A percentile compares a stretch with the other conserved stretches of the same genome.
Conservation (phyloP, 1,140 invertebrate genomes). For the Hypothenemus hampei region DNA sequence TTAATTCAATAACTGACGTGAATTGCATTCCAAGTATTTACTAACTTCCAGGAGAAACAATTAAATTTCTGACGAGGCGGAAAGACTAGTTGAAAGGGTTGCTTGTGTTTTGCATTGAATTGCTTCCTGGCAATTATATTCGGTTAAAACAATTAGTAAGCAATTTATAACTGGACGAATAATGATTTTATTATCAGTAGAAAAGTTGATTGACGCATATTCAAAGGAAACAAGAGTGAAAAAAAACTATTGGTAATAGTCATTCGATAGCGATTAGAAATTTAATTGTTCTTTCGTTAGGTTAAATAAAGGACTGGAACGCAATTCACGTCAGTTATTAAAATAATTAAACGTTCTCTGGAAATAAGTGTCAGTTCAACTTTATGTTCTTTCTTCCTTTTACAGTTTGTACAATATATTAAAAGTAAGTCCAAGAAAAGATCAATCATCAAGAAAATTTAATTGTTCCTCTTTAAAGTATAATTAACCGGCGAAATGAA, state of each 20-base stretch:
- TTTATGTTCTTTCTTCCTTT: too few species aligned
- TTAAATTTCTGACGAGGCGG: conserved; percentile 23
- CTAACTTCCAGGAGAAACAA: conserved; percentile 23
- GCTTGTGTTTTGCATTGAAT: conserved; percentile 20
- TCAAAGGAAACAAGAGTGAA: too few species aligned
- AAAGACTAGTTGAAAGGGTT: conserved; percentile 13
- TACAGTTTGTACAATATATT: too few species aligned
- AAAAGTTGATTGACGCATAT: too few species aligned
- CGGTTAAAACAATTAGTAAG: conserved; percentile 6
- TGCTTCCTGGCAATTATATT: conserved; percentile 13
- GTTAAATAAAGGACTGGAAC: conserved; percentile 19
- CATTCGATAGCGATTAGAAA: conserved; percentile 5
- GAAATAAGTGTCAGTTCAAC: background rate
- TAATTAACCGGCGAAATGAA: too few species aligned
- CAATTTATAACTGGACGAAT: too few species aligned
- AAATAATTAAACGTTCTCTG: conserved; percentile 4
- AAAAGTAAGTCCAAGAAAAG: too few species aligned
- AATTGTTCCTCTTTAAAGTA: too few species aligned
- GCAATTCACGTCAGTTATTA: conserved; percentile 21
- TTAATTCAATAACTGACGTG: conserved; percentile 26
- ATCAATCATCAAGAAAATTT: too few species aligned
- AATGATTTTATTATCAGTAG: too few species aligned
- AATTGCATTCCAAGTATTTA: conserved; percentile 22
- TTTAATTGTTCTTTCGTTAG: conserved; percentile 16
- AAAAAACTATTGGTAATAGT: too few species aligned